phyloP scores from a whole-genome alignment of 2,888 invertebrate species.

The Drosophila ochracea region DNA sequence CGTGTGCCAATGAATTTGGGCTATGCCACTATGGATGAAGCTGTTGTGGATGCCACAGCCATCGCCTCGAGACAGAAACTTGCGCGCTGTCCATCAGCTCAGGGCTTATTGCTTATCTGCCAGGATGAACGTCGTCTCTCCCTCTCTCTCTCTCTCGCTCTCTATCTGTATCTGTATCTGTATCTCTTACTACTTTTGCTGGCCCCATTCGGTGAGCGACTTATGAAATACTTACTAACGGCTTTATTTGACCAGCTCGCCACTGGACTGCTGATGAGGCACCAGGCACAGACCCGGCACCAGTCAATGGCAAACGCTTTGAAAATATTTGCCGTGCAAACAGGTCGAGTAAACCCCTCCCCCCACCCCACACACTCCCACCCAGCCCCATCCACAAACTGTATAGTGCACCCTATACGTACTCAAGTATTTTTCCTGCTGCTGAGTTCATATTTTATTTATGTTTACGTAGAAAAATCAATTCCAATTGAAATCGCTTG shows the following conservation, averaged over 20 bases:
- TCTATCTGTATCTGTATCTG: neutral
- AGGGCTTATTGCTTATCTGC: constrained; percentile 79
- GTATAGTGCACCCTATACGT: constrained; percentile 20
- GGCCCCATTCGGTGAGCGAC: constrained; percentile 48
- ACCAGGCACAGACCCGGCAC: constrained; percentile 5
- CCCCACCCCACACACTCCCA: neutral
- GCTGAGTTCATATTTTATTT: constrained; percentile 77
- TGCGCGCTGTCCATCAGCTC: constrained; percentile 77
- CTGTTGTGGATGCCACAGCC: constrained; percentile 8
- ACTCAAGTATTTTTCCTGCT: constrained; percentile 9
- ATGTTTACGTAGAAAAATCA: constrained; percentile 80
- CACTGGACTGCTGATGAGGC: constrained; percentile 75
- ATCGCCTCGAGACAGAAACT: constrained; percentile 51
- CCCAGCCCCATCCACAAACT: neutral
- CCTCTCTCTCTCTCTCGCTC: neutral
- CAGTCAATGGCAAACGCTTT: constrained; percentile 32
- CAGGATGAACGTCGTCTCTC: constrained; percentile 44
- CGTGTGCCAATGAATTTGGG: constrained; percentile 78
- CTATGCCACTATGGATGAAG: constrained; percentile 19
- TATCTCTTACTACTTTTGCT: neutral
- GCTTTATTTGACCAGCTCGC: constrained; percentile 78
- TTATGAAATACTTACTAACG: constrained; percentile 80
- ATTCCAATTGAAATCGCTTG: constrained; percentile 66
- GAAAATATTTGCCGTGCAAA: constrained; percentile 73
- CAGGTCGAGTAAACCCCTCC: constrained; percentile 3